Evolutionary conservation across 1,140 invertebrate genomes (phyloP).

Genomic region (Conopomorpha cramerella): DNA sequence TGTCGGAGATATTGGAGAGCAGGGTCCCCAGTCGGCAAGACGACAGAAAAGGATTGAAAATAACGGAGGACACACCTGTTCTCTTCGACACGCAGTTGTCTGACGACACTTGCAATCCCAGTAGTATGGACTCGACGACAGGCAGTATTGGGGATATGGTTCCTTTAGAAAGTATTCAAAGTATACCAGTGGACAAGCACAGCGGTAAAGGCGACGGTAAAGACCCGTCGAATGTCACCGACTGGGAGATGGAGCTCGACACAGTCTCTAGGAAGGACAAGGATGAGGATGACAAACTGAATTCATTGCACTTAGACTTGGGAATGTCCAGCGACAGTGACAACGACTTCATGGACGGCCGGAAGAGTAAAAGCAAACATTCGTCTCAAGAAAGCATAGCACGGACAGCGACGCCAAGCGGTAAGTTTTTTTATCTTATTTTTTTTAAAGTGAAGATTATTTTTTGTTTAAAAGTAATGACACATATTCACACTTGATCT

Average conservation of each 20-base stretch:
- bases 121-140: slow-evolving; percentile 44
- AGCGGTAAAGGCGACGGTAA: slow-evolving; percentile 23
- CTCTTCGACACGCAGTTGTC: slow-evolving; percentile 49
- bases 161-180: slow-evolving; percentile 17
- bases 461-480: too few species aligned
- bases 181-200: slow-evolving; percentile 28
- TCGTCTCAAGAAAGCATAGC: slow-evolving; percentile 29
- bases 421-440: too few species aligned
- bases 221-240: slow-evolving; percentile 49
- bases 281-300: slow-evolving; percentile 40
- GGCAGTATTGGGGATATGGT: slow-evolving; percentile 41
- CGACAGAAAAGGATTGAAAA: slow-evolving; percentile 24
- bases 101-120: slow-evolving; percentile 39
- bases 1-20: slow-evolving; percentile 49
- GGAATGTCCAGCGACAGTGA: slow-evolving; percentile 60
- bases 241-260: slow-evolving; percentile 65
- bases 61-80: slow-evolving; percentile 62
- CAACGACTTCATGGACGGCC: slow-evolving; percentile 34
- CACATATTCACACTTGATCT: too few species aligned
- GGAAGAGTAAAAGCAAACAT: slow-evolving; percentile 24
- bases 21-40: slow-evolving; percentile 13
- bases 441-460: too few species aligned
- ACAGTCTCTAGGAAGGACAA: slow-evolving; percentile 53
- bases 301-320: slow-evolving; percentile 47
- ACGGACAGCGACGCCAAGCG: slow-evolving; percentile 23